A percentile compares a stretch with the other conserved stretches of the same genome.
Conservation (phyloP, 2,113 vertebrate species). For the Cepphus grylle region DNA sequence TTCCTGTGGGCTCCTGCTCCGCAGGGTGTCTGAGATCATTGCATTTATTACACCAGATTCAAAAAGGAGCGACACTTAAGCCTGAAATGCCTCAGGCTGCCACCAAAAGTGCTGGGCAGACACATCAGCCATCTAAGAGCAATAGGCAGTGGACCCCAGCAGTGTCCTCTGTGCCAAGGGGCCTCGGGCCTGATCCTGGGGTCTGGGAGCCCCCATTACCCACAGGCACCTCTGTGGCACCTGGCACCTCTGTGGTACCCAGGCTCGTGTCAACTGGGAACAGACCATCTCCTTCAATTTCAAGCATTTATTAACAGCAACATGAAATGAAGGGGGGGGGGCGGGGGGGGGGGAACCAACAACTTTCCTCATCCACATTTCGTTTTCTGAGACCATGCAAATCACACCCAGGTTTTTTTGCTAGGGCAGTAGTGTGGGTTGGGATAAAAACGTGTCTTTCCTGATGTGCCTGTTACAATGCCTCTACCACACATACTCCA, state of each 20-base stretch:
- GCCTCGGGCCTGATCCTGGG: accelerated
- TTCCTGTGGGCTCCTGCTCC: background rate
- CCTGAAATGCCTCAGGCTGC: background rate
- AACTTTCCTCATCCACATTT: background rate
- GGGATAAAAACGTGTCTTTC: background rate
- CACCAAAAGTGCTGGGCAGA: background rate
- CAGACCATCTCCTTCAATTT: background rate
- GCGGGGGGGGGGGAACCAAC: no score
- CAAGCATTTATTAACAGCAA: background rate
- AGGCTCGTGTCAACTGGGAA: background rate
- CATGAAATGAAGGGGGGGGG: background rate
- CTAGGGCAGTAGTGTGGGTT: background rate
- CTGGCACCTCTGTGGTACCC: accelerated
- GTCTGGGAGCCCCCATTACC: background rate
- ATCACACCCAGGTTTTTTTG: background rate
- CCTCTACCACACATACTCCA: accelerated
- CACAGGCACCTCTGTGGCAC: accelerated
- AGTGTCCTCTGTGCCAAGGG: background rate
- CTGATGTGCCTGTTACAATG: background rate
- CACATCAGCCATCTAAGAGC: accelerated
- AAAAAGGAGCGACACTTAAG: background rate
- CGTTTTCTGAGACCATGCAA: background rate
- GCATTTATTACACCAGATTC: background rate
- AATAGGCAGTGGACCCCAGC: background rate
- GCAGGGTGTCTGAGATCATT: background rate